A percentile compares a stretch with the other conserved stretches of the same genome.
Conservation (phyloP, 2,113 vertebrate species). For the Oncorhynchus nerka region DNA sequence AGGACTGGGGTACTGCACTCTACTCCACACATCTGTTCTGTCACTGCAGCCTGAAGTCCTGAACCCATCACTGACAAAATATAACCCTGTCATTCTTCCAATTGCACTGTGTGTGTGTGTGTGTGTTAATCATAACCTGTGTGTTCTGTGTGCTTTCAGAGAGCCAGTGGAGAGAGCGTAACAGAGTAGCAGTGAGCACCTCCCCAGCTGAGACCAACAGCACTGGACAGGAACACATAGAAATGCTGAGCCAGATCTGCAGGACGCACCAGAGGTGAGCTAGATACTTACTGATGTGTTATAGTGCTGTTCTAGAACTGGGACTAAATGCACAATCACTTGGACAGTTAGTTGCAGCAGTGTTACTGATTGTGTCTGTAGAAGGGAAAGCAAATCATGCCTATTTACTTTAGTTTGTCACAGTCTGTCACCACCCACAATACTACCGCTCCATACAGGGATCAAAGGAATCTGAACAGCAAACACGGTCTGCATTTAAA, state of each 20-base stretch:
- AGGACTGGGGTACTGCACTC: constrained; percentile 86
- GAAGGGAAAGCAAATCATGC: too few relatives aligned
- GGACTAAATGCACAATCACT: too few relatives aligned
- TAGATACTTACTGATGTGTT: neutral
- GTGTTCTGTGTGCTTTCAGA: constrained; percentile 72
- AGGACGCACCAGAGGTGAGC: constrained; percentile 86
- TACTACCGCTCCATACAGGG: too few relatives aligned
- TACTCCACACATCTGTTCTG: neutral
- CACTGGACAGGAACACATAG: constrained; percentile 78
- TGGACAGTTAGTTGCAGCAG: too few relatives aligned
- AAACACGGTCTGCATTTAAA: too few relatives aligned
- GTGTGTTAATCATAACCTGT: neutral
- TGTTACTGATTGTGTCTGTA: too few relatives aligned
- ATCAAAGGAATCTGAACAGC: neutral
- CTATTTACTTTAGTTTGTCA: too few relatives aligned
- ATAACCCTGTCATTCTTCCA: neutral
- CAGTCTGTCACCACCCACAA: too few relatives aligned
- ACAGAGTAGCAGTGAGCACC: constrained; percentile 36
- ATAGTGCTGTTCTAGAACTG: too few relatives aligned
- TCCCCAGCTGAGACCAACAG: constrained; percentile 56
- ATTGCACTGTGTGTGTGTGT: neutral
- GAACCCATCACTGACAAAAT: too few relatives aligned
- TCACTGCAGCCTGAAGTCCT: neutral
- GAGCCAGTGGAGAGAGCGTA: constrained; percentile 76
- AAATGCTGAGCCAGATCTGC: constrained; percentile 84